Percentiles rank a stretch among this genome's conserved stretches.
phyloP scores from a whole-genome alignment of 2,113 vertebrate species.

The Macaca nemestrina region DNA sequence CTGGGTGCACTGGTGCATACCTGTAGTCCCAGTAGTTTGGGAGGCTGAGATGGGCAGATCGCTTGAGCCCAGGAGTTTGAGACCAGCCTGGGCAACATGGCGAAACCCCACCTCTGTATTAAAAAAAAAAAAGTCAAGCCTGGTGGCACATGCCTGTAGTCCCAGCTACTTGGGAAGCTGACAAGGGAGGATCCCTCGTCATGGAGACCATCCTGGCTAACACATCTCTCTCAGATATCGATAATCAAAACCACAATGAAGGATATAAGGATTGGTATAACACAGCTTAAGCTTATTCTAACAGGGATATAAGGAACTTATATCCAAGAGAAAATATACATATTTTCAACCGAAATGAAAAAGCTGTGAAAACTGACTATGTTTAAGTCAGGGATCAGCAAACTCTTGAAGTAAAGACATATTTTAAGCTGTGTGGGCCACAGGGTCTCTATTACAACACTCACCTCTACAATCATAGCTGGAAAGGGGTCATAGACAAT shows the following conservation, averaged over 20 bases:
- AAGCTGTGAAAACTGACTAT: neutral
- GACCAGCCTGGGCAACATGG: too few relatives aligned
- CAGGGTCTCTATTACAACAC: neutral
- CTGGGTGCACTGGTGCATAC: neutral
- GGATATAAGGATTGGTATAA: neutral
- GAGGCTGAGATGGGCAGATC: too few relatives aligned
- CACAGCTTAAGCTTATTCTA: neutral
- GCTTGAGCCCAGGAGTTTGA: too few relatives aligned
- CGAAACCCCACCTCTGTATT: too few relatives aligned
- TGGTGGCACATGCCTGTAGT: too few relatives aligned
- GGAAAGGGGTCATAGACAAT: neutral
- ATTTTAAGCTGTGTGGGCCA: neutral
- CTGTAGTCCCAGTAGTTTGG: too few relatives aligned
- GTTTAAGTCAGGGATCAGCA: constrained; percentile 23
- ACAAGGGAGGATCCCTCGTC: too few relatives aligned
- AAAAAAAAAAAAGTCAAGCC: too few relatives aligned
- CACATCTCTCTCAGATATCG: neutral
- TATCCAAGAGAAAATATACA: neutral
- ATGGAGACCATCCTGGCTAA: too few relatives aligned
- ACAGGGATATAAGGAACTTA: neutral
- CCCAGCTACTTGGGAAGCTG: too few relatives aligned
- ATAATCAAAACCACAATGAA: neutral
- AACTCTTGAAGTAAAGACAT: neutral
- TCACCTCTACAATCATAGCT: neutral
- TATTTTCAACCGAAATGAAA: constrained; percentile 21